Base-by-base conservation (phyloP, 2,888 invertebrate species). In the Agrochola litura region DNA sequence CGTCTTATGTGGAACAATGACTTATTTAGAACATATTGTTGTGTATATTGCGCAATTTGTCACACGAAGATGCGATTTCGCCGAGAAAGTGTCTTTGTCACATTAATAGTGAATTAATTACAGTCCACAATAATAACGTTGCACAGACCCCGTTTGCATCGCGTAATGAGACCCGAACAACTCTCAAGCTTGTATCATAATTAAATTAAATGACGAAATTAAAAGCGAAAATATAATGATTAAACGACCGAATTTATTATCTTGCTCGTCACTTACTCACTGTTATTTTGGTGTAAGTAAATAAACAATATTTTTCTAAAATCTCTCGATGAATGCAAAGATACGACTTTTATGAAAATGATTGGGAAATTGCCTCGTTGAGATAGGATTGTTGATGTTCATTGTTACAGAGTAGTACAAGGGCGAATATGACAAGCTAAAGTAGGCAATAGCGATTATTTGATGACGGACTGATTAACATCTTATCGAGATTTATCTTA, bases 11-110 rank as follows among this genome's bases (percentile, higher is more conserved):
- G 85, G 86, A 90, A 93, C 93, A 93, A 93, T 93, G 88, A 91
- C 87, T 89, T 90, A 90, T 92, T 92, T 91, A 89, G 86, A 87
- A 88, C 84, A 89, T 91, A 90, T 91, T 92, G 85, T 92, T 93
- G 85, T 88, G 86, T 78, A 78, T 86, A 88, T 95, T 94, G 91
- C 89, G 91, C 89, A 94, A 94, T 90, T 90, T 91, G 91, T 93
- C 94, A 92, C 93, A 93, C 93, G 91, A 91, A 90, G 84, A 88
- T 90, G 89, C 86, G 89, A 89, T 89, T 90, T 89, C 88, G 84
- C 89, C 90, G 94, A 90, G 96, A 96, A 95, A 95, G 94, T 91
- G 90, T 89, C 90, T 87, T 83, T 85, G 83, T 84, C 86, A 76
- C 83, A 76, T 88, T 86, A 89, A 90, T 79, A 86, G 87, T 88